Base-by-base conservation (phyloP, 2,888 invertebrate genomes). In the Anthophora plumipes region DNA sequence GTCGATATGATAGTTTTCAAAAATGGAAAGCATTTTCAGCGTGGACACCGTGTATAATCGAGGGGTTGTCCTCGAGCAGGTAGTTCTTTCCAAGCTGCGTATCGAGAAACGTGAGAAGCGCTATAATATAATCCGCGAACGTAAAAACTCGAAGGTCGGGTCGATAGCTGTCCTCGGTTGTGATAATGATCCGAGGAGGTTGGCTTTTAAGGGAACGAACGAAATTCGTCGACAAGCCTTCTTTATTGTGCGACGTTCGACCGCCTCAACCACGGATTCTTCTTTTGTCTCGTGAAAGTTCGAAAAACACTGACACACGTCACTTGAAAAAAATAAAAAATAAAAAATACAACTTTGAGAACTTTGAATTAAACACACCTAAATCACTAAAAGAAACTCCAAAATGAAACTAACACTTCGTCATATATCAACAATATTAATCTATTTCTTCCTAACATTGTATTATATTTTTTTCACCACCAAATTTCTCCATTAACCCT, bases 31-130 rank as follows among this genome's bases (percentile, higher is more conserved):
- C 22, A 17, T 67, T 67, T 31, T 70, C 39, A 22, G 41, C 17
- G 39, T 48, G 37, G 61, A 78, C 70, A 66, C 79, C 64, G 39
- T 63, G 66, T 55, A 37, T 54, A 69, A 64, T 39, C 46, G 63
- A 22, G 63, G 50, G n/a, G 50, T 43, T 57, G 67, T 43, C 71
- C 67, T 68, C 71, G 79, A 67, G 43, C 63, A 68, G 78, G 64
- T 60, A 80, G 73, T 73, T 73, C 80, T 73, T 73, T 70, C 31
- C 73, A 69, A 41, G 68, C 64, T 52, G 63, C 68, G 69, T 72
- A 80, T 80, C 68, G 80, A 59, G 81, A 80, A 82, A 82, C 70
- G 80, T 75, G 81, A 82, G 81, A 82, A 75, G 81, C 66, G 67
- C 75, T 66, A 80, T 80, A 80, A 82, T 80, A 82, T 80, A 80